phyloP scores from a whole-genome alignment of 2,797 vertebrate species.

The Chelmon rostratus region DNA sequence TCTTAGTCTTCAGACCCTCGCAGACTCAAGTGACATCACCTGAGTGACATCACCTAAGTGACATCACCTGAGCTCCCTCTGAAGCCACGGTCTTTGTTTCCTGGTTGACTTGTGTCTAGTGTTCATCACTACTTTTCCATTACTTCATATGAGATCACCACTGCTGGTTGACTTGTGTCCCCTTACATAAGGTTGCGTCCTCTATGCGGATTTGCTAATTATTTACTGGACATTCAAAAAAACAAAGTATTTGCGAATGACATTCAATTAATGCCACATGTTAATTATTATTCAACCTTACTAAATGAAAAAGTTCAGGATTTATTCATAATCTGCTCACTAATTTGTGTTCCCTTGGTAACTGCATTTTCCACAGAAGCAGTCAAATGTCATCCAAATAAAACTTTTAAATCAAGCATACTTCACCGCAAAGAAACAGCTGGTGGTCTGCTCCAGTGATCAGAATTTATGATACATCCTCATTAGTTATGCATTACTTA shows the following conservation, averaged over 20 bases:
- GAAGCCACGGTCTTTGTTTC: neutral
- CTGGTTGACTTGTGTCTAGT: no score
- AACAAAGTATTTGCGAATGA: neutral
- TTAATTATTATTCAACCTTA: no score
- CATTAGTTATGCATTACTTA: conserved; percentile 20
- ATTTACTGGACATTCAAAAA: neutral
- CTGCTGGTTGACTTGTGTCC: no score
- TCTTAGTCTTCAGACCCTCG: neutral
- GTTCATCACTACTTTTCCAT: neutral
- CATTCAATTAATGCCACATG: neutral
- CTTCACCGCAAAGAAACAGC: conserved; percentile 15
- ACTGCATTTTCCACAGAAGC: neutral
- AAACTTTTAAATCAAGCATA: neutral
- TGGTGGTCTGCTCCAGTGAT: neutral
- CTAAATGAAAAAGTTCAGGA: neutral
- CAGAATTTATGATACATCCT: conserved; percentile 9
- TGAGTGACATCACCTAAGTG: conserved; percentile 1
- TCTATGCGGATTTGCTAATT: neutral
- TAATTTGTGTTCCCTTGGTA: neutral
- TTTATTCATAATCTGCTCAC: neutral
- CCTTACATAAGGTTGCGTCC: neutral
- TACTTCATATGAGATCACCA: neutral
- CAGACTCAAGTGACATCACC: neutral
- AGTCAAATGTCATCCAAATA: neutral
- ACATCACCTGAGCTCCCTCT: neutral